phyloP scores from a whole-genome alignment of 1,140 invertebrate species.

The Zaprionus gabonicus region DNA sequence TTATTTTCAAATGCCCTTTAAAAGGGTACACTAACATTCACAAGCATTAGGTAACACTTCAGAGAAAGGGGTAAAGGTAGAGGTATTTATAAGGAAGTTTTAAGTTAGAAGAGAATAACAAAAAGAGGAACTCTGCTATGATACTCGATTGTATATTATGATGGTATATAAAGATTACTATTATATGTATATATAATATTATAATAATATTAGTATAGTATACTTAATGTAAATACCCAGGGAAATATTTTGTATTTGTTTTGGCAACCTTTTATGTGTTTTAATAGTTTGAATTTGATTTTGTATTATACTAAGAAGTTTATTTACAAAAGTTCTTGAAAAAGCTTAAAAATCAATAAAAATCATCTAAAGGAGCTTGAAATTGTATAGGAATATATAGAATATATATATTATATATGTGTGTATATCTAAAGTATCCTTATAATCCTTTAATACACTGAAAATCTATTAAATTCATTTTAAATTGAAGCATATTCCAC shows the following conservation, averaged over 20 bases:
- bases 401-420: too few relatives aligned
- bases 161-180: background rate
- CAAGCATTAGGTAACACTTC: background rate
- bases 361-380: too few relatives aligned
- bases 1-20: conserved; percentile 27
- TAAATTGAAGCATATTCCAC: background rate
- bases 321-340: background rate
- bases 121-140: too few relatives aligned
- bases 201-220: too few relatives aligned
- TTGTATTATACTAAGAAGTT: background rate
- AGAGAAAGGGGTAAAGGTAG: too few relatives aligned
- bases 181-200: background rate
- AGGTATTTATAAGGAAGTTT: too few relatives aligned
- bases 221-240: background rate
- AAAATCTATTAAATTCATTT: background rate
- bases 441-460: background rate
- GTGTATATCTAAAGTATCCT: too few relatives aligned
- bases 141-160: too few relatives aligned
- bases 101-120: too few relatives aligned
- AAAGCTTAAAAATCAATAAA: too few relatives aligned
- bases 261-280: background rate
- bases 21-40: background rate
- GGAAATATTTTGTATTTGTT: background rate
- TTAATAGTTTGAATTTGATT: background rate
- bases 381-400: too few relatives aligned